These are phyloP conservation scores for Riparia riparia DNA, from an alignment of 2,113 vertebrate species.

Conservation along the genomic window DNA sequence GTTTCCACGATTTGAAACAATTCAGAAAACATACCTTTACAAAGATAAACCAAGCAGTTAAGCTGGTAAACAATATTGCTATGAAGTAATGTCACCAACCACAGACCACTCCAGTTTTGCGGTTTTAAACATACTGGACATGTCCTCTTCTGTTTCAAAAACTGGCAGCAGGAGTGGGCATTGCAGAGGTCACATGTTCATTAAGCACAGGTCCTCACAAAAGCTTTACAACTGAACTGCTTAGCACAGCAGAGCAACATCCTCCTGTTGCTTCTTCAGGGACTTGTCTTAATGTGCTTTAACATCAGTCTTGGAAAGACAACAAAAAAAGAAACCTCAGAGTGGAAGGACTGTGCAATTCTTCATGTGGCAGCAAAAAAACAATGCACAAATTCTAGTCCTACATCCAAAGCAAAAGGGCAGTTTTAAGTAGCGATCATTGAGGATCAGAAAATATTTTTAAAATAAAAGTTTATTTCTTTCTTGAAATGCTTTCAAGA, in stretches of 20 bases:
- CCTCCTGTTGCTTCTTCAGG: not conserved
- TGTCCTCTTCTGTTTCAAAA: not conserved
- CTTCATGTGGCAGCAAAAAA: not conserved
- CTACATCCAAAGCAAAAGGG: not conserved
- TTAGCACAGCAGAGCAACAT: not conserved
- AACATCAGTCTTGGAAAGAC: not conserved
- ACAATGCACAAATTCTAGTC: not conserved
- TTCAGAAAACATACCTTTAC: not conserved
- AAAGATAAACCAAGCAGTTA: not conserved
- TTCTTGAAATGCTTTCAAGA: not conserved
- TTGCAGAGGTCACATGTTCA: not conserved
- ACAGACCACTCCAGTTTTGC: not conserved
- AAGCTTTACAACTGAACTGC: not conserved
- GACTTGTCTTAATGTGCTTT: not conserved
- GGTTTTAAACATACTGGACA: not conserved
- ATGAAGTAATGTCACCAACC: not conserved
- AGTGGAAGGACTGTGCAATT: not conserved
- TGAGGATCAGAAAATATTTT: not conserved
- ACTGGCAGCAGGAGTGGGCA: not conserved
- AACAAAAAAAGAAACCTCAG: not conserved
- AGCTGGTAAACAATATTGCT: not conserved
- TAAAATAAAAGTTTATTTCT: not conserved
- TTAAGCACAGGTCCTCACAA: accelerated
- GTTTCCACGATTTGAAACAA: not conserved
- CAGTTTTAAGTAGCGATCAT: not conserved